phyloP scores from a whole-genome alignment of 2,888 invertebrate genomes.

The Eupithecia subfuscata region DNA sequence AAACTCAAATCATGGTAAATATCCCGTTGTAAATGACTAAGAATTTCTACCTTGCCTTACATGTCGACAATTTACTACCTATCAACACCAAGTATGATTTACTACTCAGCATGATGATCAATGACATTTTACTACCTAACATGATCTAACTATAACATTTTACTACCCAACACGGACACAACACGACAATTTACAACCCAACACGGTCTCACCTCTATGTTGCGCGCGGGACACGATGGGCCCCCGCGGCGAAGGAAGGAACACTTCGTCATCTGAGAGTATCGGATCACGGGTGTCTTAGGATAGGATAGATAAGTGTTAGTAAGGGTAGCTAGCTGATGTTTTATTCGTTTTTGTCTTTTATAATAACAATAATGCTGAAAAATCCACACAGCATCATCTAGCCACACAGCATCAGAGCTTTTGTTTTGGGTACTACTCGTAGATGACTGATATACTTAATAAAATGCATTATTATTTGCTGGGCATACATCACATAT shows the following conservation, averaged over 20 bases:
- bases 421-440: no score
- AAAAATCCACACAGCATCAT: no score
- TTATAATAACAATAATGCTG: background rate
- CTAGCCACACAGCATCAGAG: no score
- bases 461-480: no score
- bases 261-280: slow-evolving; percentile 70
- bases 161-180: slow-evolving; percentile 14
- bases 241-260: slow-evolving; percentile 52
- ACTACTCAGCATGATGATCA: background rate
- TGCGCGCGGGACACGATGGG: slow-evolving; percentile 44
- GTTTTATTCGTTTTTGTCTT: background rate
- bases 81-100: background rate
- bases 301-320: slow-evolving; percentile 34
- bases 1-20: no score
- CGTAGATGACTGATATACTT: no score
- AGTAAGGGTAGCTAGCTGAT: slow-evolving; percentile 24
- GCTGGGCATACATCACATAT: no score
- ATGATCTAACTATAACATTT: background rate
- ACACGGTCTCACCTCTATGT: slow-evolving; percentile 52
- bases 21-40: no score
- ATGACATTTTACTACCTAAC: slow-evolving; percentile 7
- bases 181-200: slow-evolving; percentile 11
- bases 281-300: slow-evolving; percentile 60
- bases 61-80: background rate
- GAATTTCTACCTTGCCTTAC: background rate